phyloP scores from a whole-genome alignment of 2,113 vertebrate species.

The Gobius niger region DNA sequence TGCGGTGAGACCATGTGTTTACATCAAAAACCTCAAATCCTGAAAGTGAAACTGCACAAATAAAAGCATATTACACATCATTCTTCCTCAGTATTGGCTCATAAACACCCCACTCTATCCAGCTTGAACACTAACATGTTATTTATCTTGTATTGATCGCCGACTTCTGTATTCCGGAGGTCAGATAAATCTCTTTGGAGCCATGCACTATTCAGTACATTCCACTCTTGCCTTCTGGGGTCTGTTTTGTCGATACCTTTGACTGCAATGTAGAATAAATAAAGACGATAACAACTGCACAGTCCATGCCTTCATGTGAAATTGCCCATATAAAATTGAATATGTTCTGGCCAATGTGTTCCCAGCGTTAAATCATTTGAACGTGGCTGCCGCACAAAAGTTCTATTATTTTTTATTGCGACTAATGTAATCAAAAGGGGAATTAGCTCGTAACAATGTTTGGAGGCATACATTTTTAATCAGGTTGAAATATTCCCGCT shows the following conservation, averaged over 20 bases:
- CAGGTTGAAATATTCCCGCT: neutral
- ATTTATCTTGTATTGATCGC: slow-evolving; percentile 13
- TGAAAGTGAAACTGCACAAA: no score
- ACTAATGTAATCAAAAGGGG: slow-evolving; percentile 3
- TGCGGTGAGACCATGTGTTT: no score
- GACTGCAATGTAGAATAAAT: neutral
- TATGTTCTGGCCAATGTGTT: neutral
- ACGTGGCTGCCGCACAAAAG: neutral
- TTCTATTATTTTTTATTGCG: neutral
- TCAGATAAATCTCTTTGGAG: neutral
- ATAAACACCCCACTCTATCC: neutral
- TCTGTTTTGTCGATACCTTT: neutral
- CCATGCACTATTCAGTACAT: neutral
- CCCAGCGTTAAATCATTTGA: neutral
- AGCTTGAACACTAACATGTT: neutral
- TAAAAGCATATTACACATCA: neutral
- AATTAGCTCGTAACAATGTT: slow-evolving; percentile 3
- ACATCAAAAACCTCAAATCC: no score
- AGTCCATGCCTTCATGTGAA: neutral
- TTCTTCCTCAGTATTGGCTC: neutral
- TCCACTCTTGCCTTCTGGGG: slow-evolving; percentile 1
- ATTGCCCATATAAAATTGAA: neutral
- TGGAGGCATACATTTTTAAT: slow-evolving; percentile 11
- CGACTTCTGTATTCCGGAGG: neutral
- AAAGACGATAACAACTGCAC: neutral